Evolutionary conservation across 1,140 invertebrate genomes (phyloP).

Genomic region (Chironomus striatipennis): DNA sequence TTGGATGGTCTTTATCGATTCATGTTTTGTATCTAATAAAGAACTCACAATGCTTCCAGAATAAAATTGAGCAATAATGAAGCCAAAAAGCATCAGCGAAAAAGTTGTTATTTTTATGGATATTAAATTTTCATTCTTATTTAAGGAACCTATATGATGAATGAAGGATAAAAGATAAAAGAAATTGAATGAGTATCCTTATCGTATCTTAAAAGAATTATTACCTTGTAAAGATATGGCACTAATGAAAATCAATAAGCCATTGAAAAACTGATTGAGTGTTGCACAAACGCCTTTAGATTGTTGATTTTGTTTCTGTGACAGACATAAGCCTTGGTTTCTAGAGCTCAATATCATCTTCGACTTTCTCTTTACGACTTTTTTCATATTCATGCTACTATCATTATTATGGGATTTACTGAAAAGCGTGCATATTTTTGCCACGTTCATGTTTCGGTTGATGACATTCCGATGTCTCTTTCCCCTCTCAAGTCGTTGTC

Average conservation of each 20-base stretch:
- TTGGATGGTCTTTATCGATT: constrained; percentile 50
- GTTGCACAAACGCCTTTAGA: constrained; percentile 19
- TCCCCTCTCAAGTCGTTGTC: not conserved
- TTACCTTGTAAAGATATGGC: constrained; percentile 47
- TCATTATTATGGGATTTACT: constrained; percentile 1
- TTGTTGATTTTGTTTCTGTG: constrained; percentile 23
- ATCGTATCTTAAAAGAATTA: not conserved
- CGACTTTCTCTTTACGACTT: not conserved
- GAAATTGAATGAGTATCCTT: not conserved
- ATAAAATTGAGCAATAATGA: constrained; percentile 61
- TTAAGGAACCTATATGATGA: no score
- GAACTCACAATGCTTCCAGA: constrained; percentile 63
- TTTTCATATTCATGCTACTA: not conserved
- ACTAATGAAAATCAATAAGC: constrained; percentile 39
- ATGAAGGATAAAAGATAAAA: not conserved
- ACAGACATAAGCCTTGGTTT: constrained; percentile 28
- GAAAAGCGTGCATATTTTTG: not conserved
- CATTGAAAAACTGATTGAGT: constrained; percentile 25
- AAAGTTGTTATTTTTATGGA: constrained; percentile 53
- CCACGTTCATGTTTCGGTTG: not conserved
- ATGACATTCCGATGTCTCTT: constrained; percentile 18
- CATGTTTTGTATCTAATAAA: constrained; percentile 53
- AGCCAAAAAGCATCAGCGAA: constrained; percentile 52
- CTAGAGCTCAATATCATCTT: constrained; percentile 1
- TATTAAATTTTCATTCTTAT: constrained; percentile 41